These are phyloP conservation scores for Chironomus riparius DNA, from an alignment of 2,888 invertebrate species.

Conservation along the genomic window DNA sequence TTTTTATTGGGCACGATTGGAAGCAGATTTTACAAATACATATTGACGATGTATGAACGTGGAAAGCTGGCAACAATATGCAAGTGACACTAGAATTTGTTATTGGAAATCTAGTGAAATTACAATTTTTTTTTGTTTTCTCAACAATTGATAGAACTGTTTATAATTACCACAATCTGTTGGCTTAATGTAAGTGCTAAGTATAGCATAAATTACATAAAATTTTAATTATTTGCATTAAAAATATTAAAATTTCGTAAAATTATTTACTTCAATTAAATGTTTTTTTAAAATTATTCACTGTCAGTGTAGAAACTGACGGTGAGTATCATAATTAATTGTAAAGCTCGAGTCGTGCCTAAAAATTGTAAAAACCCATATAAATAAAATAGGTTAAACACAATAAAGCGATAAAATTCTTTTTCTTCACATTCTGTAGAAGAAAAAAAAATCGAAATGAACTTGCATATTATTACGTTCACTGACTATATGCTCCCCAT, in stretches of 20 bases:
- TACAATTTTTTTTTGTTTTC: not conserved
- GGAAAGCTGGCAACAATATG: not conserved
- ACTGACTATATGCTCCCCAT: not conserved
- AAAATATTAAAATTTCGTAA: too few relatives aligned
- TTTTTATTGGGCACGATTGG: slow-evolving; percentile 2
- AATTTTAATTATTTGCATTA: too few relatives aligned
- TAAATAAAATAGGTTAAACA: not conserved
- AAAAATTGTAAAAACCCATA: not conserved
- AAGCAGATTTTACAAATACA: slow-evolving; percentile 1
- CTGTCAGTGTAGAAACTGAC: too few relatives aligned
- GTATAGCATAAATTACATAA: too few relatives aligned
- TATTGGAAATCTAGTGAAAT: not conserved
- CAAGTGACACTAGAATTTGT: not conserved
- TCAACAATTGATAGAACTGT: not conserved
- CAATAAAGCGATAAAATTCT: not conserved
- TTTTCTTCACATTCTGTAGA: not conserved
- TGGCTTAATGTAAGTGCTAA: too few relatives aligned
- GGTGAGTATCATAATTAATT: too few relatives aligned
- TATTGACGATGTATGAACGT: not conserved
- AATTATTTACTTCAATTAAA: too few relatives aligned
- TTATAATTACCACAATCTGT: too few relatives aligned
- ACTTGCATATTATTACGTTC: not conserved
- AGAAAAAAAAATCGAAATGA: not conserved
- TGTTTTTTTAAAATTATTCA: too few relatives aligned
- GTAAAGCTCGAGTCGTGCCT: not conserved